These are phyloP conservation scores for Chalcosyrphus nemorum DNA, from an alignment of 2,888 invertebrate species.

Conservation along the genomic window DNA sequence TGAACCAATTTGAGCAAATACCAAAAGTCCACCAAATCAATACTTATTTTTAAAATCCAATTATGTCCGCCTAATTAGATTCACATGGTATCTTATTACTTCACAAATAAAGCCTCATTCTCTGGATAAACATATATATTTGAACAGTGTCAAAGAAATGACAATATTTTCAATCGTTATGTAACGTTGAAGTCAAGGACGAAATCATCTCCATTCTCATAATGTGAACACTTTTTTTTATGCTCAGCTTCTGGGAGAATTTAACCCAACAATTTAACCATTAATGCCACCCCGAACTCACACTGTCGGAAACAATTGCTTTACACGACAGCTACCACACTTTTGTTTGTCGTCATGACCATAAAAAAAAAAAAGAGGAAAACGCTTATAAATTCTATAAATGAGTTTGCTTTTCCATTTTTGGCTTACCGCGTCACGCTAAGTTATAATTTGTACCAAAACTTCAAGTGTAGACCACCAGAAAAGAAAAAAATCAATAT, in stretches of 20 bases:
- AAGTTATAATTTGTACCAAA: background rate
- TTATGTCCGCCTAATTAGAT: background rate
- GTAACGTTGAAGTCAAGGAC: constrained; percentile 55
- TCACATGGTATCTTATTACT: background rate
- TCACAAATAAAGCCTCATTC: background rate
- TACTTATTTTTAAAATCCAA: constrained; percentile 3
- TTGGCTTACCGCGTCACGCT: background rate
- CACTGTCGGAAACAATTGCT: background rate
- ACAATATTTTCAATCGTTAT: constrained; percentile 17
- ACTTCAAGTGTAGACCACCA: background rate
- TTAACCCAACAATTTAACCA: background rate
- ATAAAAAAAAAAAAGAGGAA: background rate
- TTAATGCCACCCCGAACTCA: background rate
- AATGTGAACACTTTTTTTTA: background rate
- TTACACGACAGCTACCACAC: background rate
- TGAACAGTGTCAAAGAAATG: constrained; percentile 40
- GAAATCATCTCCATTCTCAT: background rate
- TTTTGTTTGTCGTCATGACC: constrained; percentile 18
- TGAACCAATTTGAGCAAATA: background rate
- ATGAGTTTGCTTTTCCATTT: background rate
- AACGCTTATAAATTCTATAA: background rate
- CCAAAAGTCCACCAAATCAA: background rate
- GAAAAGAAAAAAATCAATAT: background rate
- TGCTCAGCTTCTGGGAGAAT: background rate
- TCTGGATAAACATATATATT: background rate